phyloP scores from a whole-genome alignment of 92 coral and sea anemone genomes.

The Nematostella vectensis region DNA sequence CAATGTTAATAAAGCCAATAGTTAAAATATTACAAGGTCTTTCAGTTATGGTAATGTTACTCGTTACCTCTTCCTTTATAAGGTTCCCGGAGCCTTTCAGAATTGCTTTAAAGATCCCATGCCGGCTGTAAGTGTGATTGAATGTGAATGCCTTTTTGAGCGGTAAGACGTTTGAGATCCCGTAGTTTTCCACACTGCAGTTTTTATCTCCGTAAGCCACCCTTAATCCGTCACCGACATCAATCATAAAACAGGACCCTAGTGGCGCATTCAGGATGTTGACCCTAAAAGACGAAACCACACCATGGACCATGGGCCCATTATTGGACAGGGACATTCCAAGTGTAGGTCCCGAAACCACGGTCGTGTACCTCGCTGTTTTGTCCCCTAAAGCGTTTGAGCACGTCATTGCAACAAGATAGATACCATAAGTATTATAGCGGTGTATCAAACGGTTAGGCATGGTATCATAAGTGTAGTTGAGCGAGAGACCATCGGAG shows the following conservation, averaged over 20 bases:
- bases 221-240: conserved; percentile 38
- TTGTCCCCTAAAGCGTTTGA: conserved; percentile 24
- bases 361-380: conserved; percentile 23
- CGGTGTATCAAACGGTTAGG: conserved; percentile 10
- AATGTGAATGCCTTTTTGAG: conserved; percentile 17
- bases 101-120: conserved; percentile 20
- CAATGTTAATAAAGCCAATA: conserved; percentile 25
- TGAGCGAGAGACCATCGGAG: conserved; percentile 6
- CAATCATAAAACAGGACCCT: conserved; percentile 40
- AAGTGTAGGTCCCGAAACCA: conserved; percentile 31
- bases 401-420: conserved; percentile 17
- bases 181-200: conserved; percentile 14
- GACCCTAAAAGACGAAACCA: conserved; percentile 12
- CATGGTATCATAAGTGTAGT: conserved; percentile 26
- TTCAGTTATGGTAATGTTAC: conserved; percentile 21
- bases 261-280: conserved; percentile 24
- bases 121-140: conserved; percentile 32
- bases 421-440: conserved; percentile 30
- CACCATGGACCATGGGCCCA: conserved; percentile 27
- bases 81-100: conserved; percentile 37
- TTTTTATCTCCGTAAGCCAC: conserved; percentile 28
- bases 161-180: not conserved
- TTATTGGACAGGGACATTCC: conserved; percentile 33
- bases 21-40: conserved; percentile 20
- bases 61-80: conserved; percentile 10